Evolutionary conservation across 2,797 vertebrate genomes (phyloP).

Genomic region (Fistularia commersonii): DNA sequence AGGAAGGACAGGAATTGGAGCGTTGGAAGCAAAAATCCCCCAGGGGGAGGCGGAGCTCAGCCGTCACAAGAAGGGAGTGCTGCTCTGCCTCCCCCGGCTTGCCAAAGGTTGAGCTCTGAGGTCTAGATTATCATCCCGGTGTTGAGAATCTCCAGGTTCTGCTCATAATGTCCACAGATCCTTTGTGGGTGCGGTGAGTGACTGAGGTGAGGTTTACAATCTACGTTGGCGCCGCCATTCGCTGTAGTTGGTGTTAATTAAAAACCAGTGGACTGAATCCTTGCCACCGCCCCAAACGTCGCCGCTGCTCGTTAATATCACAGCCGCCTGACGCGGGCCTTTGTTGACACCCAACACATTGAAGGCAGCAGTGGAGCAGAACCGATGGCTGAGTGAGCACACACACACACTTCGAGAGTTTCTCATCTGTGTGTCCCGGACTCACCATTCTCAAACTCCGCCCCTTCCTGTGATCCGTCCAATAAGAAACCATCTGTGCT

Average conservation of each 20-base stretch:
- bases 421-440: conserved; percentile 30
- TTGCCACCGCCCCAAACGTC: neutral
- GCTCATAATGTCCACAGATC: too few relatives aligned
- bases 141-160: too few relatives aligned
- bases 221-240: conserved; percentile 13
- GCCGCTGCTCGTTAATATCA: conserved; percentile 2
- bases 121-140: too few relatives aligned
- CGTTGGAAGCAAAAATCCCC: too few relatives aligned
- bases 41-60: too few relatives aligned
- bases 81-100: too few relatives aligned
- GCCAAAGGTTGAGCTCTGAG: too few relatives aligned
- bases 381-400: conserved; percentile 38
- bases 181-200: neutral
- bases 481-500: conserved; percentile 23
- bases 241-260: conserved; percentile 23
- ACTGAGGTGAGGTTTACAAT: conserved; percentile 8
- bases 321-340: conserved; percentile 15
- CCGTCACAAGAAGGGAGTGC: too few relatives aligned
- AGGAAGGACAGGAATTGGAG: too few relatives aligned
- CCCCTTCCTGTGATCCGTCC: conserved; percentile 16
- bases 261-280: conserved; percentile 8
- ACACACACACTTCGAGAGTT: conserved; percentile 21
- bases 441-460: conserved; percentile 5
- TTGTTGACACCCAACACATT: conserved; percentile 1
- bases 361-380: too few relatives aligned